Evolutionary conservation across 2,797 vertebrate genomes (phyloP).

Genomic region (Smutsia temminckii): DNA sequence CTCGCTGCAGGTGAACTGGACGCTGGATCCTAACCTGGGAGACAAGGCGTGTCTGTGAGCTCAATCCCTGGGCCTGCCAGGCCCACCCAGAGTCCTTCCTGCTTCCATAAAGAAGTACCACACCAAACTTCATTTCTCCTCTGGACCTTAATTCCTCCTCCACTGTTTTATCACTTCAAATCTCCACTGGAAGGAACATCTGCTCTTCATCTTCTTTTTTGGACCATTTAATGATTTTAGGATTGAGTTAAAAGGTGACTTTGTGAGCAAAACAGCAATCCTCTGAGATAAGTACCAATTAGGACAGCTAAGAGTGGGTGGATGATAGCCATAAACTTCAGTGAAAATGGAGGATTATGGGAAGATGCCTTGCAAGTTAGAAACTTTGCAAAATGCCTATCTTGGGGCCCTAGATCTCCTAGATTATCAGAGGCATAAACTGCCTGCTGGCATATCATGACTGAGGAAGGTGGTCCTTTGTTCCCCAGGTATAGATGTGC

Average conservation of each 20-base stretch:
- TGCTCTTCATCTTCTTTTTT: slow-evolving; percentile 31
- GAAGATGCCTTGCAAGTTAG: neutral
- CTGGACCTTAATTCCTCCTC: neutral
- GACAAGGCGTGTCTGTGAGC: slow-evolving; percentile 61
- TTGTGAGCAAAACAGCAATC: slow-evolving; percentile 61
- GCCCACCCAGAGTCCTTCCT: neutral
- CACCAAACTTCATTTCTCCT: neutral
- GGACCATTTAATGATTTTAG: slow-evolving; percentile 46
- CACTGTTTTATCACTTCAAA: slow-evolving; percentile 25
- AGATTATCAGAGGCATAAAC: neutral
- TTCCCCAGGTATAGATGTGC: neutral
- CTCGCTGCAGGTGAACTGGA: slow-evolving; percentile 98
- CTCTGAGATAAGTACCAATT: slow-evolving; percentile 72
- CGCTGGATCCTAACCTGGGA: slow-evolving; percentile 93
- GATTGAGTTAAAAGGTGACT: slow-evolving; percentile 57
- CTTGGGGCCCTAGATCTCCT: neutral
- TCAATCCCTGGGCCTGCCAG: neutral
- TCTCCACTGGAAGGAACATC: neutral
- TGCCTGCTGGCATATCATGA: neutral
- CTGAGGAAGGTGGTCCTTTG: neutral
- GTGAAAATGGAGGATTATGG: slow-evolving; percentile 18
- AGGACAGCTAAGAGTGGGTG: slow-evolving; percentile 8
- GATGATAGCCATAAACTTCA: slow-evolving; percentile 22
- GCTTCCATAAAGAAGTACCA: neutral
- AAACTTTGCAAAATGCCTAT: slow-evolving; percentile 41